Evolutionary conservation across 2,797 vertebrate genomes (phyloP), one percentile per base, ranked within the genome.

Genomic region (Pterois miles): DNA sequence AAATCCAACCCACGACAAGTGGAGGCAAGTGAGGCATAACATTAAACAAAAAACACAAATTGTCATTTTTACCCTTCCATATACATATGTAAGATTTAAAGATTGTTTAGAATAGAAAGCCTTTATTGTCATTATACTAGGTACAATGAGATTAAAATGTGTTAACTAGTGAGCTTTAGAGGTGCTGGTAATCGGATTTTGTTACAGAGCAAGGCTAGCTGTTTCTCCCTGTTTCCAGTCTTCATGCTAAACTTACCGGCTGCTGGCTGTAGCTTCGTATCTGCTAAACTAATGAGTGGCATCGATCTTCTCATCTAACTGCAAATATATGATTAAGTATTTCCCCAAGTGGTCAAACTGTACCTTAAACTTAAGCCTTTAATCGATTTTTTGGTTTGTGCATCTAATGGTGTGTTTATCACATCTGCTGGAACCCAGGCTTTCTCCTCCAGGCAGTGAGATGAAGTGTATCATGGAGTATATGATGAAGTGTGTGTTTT

Each of bases 401-500:
- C 16, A 53, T 74, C 23, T 52, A 3, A 16, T 50, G 57, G 38
- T 33, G 4, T 59, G 4, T 12, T 69, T 10, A 53, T 64, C 23
- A 13, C 7, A 59, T 65, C 11, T 34, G 6, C n/a, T 31, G 34
- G 20, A 58, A 14, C 16, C 27, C 9, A 29, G 8, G 29, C 22
- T 34, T 71, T 67, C 18, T 80, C 27, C 36, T 43, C 50, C 20
- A 5, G 48, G 56, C 64, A 53, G 65, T 23, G 13, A 66, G 57
- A 76, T 74, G 22, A 76, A 38, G 57, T 43, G 40, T 43, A n/a
- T n/a, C n/a, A n/a, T n/a, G n/a, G n/a, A n/a, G n/a, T 27, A 72
- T 65, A 33, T 85, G 70, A 67, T 60, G 40, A 43, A 58, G 18
- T 11, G 29, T 58, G 78, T 88, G 77, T 71, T 89, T 88, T 83